Conservation (phyloP, 2,113 vertebrate species). For the Phylloscopus whistleri region DNA sequence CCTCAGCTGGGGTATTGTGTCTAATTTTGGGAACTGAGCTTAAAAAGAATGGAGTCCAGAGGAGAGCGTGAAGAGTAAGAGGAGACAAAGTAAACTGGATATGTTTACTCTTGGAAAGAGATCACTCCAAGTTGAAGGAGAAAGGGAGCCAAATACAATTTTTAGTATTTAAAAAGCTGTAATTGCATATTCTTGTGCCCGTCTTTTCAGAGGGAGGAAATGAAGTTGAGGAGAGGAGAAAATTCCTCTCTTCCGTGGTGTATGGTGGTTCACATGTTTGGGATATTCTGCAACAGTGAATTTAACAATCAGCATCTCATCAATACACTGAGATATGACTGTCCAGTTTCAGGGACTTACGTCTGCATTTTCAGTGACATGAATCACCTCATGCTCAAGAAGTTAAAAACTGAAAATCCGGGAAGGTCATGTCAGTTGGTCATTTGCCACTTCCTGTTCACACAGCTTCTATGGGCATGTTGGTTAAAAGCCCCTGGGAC, state of each 20-base stretch:
- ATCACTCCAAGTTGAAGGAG: neutral
- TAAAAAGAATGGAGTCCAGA: neutral
- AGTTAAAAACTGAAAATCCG: neutral
- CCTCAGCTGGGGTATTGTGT: neutral
- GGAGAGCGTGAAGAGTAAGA: neutral
- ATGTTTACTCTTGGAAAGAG: neutral
- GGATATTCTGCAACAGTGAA: neutral
- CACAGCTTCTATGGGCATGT: neutral
- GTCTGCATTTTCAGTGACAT: neutral
- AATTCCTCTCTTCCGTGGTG: neutral
- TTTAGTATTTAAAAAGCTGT: neutral
- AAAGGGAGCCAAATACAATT: neutral
- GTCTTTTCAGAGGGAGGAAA: neutral
- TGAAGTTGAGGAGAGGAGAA: neutral
- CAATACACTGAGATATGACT: accelerated
- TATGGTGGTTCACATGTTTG: neutral
- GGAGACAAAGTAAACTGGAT: neutral
- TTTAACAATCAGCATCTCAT: neutral
- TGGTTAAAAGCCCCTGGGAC: neutral
- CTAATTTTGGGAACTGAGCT: neutral
- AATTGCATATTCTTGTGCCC: neutral
- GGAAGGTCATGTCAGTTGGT: neutral
- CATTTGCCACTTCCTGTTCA: neutral
- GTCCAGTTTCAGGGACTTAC: neutral
- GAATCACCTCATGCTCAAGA: neutral